Evolutionary conservation across 2,888 invertebrate genomes (phyloP).

Genomic region (Lydus trimaculatus): DNA sequence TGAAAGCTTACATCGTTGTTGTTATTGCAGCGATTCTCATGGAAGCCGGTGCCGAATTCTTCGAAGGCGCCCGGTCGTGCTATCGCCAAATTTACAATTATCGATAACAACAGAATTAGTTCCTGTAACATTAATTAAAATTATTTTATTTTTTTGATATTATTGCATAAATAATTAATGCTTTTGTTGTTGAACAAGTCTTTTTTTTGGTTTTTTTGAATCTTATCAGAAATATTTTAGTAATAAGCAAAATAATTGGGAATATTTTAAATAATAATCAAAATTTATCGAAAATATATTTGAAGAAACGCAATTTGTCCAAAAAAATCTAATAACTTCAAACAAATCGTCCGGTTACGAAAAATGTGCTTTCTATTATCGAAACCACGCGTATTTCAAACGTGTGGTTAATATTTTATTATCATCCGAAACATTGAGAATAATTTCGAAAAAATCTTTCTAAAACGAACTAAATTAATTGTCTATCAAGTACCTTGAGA

Average conservation of each 20-base stretch:
- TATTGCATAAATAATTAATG: background rate
- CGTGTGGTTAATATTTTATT: background rate
- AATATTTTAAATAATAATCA: background rate
- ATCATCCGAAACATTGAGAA: background rate
- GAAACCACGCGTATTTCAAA: background rate
- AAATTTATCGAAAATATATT: background rate
- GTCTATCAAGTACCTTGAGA: slow-evolving; percentile 6
- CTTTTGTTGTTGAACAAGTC: background rate
- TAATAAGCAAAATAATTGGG: background rate
- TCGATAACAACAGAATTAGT: background rate
- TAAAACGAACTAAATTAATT: too few species aligned
- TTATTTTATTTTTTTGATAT: background rate
- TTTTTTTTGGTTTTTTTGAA: background rate
- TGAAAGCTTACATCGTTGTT: slow-evolving; percentile 19
- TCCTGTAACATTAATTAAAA: background rate
- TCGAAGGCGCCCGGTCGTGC: slow-evolving; percentile 21
- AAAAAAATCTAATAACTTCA: background rate
- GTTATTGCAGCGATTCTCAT: slow-evolving; percentile 22
- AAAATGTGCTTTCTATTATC: background rate
- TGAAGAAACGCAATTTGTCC: too few species aligned
- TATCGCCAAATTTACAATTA: background rate
- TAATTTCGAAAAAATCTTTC: too few species aligned
- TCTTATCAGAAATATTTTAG: background rate
- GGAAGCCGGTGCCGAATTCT: slow-evolving; percentile 18
- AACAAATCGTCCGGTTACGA: background rate